Evolutionary conservation across 92 coral and sea anemone species (phyloP).

Genomic region (Micromussa lordhowensis): DNA sequence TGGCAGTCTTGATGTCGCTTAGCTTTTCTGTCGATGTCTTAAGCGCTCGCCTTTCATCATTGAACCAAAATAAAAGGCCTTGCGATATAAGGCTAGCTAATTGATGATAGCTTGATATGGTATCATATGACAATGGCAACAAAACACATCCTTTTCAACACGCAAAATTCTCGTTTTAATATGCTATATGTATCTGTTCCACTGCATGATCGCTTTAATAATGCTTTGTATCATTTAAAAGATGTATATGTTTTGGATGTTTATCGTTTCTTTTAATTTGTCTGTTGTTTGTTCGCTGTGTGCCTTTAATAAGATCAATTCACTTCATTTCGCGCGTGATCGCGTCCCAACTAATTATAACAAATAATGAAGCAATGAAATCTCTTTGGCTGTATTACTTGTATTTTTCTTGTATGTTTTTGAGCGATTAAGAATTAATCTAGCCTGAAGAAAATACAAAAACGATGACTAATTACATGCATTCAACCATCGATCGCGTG

Average conservation of each 20-base stretch:
- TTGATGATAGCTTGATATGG: not conserved
- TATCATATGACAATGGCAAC: not conserved
- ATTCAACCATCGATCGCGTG: not conserved
- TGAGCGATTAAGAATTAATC: not conserved
- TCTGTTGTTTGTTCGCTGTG: not conserved
- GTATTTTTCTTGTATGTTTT: not conserved
- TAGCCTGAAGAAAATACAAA: not conserved
- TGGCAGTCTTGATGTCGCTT: not conserved
- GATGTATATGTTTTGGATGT: not conserved
- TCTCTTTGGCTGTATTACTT: not conserved
- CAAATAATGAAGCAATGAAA: not conserved
- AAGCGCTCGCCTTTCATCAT: not conserved
- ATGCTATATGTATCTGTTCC: not conserved
- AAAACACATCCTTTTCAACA: not conserved
- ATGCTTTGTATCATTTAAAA: not conserved
- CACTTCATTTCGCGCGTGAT: not conserved
- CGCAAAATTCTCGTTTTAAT: not conserved
- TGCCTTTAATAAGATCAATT: not conserved
- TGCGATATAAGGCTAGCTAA: not conserved
- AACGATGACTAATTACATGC: not conserved
- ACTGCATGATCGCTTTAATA: not conserved
- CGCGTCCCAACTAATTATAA: not conserved
- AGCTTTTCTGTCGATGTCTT: not conserved
- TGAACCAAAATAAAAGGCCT: not conserved
- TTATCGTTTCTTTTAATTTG: not conserved